Evolutionary conservation across 2,888 invertebrate genomes (phyloP).

Genomic region (Drosophila acutilabella): DNA sequence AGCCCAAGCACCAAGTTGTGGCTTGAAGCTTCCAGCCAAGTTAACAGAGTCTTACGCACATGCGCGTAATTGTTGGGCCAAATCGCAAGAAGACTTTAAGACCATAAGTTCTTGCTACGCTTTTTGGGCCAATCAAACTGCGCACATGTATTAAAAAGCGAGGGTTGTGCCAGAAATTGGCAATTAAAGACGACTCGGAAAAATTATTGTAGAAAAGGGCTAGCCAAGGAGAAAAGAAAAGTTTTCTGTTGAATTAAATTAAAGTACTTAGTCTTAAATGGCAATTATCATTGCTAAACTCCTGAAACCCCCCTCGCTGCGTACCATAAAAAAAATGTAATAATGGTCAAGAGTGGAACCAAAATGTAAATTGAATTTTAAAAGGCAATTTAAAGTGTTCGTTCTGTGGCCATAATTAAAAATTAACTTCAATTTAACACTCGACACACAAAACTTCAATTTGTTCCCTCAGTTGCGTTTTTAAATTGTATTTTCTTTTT

Average conservation of each 20-base stretch:
- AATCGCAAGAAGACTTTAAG: constrained; percentile 15
- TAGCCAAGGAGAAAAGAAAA: too few relatives aligned
- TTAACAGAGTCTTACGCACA: constrained; percentile 72
- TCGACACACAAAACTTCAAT: constrained; percentile 52
- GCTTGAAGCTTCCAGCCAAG: constrained; percentile 36
- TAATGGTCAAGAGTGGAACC: constrained; percentile 51
- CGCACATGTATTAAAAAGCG: constrained; percentile 22
- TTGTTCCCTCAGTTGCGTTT: constrained; percentile 41
- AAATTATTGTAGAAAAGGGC: too few relatives aligned
- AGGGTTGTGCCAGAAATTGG: constrained; percentile 22
- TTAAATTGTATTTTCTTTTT: not conserved
- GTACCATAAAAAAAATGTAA: constrained; percentile 40
- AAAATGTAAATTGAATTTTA: constrained; percentile 79
- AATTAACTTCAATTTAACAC: constrained; percentile 79
- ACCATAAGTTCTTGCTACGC: constrained; percentile 46
- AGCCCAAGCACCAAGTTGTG: constrained; percentile 4
- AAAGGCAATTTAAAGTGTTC: constrained; percentile 77
- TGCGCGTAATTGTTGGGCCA: constrained; percentile 73
- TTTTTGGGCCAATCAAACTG: constrained; percentile 54
- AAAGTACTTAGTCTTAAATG: too few relatives aligned
- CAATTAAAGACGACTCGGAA: not conserved
- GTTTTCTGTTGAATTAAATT: too few relatives aligned
- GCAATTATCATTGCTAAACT: constrained; percentile 15
- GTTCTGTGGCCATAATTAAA: constrained; percentile 69
- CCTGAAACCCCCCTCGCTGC: constrained; percentile 37